phyloP scores from a whole-genome alignment of 2,888 invertebrate species.

The Lasioglossum marginatum region DNA sequence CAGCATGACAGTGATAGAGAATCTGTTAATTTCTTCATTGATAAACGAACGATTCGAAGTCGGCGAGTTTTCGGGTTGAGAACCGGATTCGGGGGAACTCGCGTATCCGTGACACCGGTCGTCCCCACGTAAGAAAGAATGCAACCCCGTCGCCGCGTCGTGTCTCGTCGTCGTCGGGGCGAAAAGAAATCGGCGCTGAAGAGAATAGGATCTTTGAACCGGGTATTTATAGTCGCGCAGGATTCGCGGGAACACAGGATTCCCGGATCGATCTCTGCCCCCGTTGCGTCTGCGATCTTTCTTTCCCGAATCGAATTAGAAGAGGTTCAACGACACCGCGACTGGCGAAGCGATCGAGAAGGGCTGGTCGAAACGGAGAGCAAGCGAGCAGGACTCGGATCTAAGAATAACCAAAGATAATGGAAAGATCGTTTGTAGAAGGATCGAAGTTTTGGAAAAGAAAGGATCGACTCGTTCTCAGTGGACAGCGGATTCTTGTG shows the following conservation, averaged over 20 bases:
- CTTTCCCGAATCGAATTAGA: constrained; percentile 61
- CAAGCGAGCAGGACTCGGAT: neutral
- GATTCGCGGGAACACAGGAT: constrained; percentile 49
- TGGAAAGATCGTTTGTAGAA: neutral
- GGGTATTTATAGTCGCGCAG: constrained; percentile 53
- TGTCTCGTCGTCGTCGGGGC: neutral
- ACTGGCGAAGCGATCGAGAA: neutral
- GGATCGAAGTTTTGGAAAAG: neutral
- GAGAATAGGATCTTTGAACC: constrained; percentile 22
- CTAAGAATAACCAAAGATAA: neutral
- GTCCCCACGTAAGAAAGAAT: neutral
- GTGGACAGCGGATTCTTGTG: too few species aligned
- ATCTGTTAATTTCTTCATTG: neutral
- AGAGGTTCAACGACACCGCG: constrained; percentile 60
- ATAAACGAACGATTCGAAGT: neutral
- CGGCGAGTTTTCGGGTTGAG: neutral
- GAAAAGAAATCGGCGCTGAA: constrained; percentile 20
- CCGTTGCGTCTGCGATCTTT: constrained; percentile 3
- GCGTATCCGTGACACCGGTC: neutral
- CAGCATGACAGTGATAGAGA: neutral
- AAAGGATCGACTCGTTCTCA: neutral
- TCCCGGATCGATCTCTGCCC: constrained; percentile 45
- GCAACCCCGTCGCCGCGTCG: neutral
- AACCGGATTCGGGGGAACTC: neutral
- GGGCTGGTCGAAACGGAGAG: neutral